Percentiles rank a stretch among this genome's conserved stretches.
These are phyloP conservation scores for Sebastes elongatus DNA, from an alignment of 2,797 vertebrate species.

Conservation along the genomic window DNA sequence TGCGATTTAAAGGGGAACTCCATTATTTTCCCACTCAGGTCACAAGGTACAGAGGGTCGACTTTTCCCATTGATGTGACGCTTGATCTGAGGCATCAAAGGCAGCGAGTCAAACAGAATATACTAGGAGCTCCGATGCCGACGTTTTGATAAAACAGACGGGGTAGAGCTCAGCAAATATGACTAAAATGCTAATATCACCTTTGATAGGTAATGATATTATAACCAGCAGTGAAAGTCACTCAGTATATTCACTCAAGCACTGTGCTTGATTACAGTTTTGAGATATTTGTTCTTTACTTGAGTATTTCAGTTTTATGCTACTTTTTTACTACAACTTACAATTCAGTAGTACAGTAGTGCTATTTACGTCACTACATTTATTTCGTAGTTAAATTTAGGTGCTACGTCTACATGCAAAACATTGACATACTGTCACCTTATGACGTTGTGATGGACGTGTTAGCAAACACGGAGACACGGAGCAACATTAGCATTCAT, in stretches of 20 bases:
- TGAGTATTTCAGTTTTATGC: background rate
- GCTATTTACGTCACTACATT: background rate
- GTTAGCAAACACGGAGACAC: background rate
- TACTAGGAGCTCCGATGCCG: constrained; percentile 33
- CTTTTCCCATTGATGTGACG: constrained; percentile 55
- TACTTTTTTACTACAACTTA: background rate
- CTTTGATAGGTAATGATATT: constrained; percentile 29
- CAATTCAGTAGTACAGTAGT: background rate
- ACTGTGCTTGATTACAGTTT: background rate
- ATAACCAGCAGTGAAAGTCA: constrained; percentile 19
- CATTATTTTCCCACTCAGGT: constrained; percentile 48
- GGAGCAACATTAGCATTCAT: background rate
- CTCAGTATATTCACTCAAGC: constrained; percentile 2
- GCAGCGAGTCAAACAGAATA: constrained; percentile 69
- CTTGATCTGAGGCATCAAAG: constrained; percentile 72
- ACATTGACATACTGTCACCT: background rate
- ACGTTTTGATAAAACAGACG: constrained; percentile 48
- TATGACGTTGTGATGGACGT: background rate
- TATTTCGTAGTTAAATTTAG: background rate
- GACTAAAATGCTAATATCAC: constrained; percentile 49
- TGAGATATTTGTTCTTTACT: background rate
- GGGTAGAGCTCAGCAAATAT: constrained; percentile 24
- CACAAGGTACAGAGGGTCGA: constrained; percentile 34
- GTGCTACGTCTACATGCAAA: background rate
- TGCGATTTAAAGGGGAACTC: constrained; percentile 49